Evolutionary conservation across 1,140 invertebrate genomes (phyloP).

Genomic region (Phymastichus coffea): DNA sequence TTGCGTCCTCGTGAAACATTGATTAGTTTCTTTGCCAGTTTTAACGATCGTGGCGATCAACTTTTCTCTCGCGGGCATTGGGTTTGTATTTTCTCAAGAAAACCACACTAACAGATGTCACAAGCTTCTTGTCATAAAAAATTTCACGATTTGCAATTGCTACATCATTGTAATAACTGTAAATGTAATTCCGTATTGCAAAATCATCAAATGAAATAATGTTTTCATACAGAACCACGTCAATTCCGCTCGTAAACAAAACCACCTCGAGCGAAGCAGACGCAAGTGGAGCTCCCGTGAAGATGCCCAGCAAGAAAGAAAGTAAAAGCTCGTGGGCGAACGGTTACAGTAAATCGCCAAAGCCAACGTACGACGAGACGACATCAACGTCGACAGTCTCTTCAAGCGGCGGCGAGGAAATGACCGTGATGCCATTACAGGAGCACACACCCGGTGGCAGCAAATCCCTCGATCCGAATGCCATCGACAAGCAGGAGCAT

Average conservation of each 20-base stretch:
- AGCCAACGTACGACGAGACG: constrained; percentile 32
- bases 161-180: too few species aligned
- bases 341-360: constrained; percentile 34
- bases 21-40: too few species aligned
- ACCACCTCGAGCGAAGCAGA: background rate
- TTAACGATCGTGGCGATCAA: too few species aligned
- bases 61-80: too few species aligned
- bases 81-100: too few species aligned
- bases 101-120: too few species aligned
- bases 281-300: background rate
- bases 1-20: too few species aligned
- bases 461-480: background rate
- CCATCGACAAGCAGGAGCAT: background rate
- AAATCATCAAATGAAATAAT: too few species aligned
- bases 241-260: background rate
- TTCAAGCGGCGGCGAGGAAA: constrained; percentile 29
- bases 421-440: constrained; percentile 45
- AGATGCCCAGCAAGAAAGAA: constrained; percentile 34
- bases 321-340: constrained; percentile 39
- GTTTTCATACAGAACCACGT: background rate
- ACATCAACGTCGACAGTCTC: background rate
- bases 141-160: too few species aligned
- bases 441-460: background rate
- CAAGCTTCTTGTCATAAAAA: too few species aligned
- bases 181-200: too few species aligned